Percentiles rank a stretch among this genome's conserved stretches.
Conservation (phyloP, 2,888 invertebrate species). For the Scelioninae gen. 1 region DNA sequence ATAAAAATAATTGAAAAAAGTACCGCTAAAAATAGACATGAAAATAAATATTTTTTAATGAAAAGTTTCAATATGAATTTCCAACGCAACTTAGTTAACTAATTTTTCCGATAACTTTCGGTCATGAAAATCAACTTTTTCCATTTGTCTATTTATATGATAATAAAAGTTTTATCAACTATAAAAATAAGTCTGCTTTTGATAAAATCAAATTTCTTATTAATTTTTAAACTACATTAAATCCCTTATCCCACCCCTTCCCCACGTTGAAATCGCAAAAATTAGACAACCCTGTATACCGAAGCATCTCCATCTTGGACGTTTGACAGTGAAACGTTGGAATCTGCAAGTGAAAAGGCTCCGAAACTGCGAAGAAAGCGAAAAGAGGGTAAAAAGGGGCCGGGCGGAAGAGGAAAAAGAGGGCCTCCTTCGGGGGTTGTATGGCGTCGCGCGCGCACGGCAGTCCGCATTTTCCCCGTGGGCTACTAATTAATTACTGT, state of each 20-base stretch:
- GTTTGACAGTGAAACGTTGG: conserved; percentile 37
- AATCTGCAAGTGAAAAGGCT: conserved; percentile 45
- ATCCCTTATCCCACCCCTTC: background rate
- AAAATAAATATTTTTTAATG: too few species aligned
- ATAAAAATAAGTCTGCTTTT: background rate
- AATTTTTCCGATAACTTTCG: too few species aligned
- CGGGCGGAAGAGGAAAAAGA: conserved; percentile 54
- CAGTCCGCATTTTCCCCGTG: conserved; percentile 72
- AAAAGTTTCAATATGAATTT: too few species aligned
- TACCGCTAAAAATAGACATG: too few species aligned
- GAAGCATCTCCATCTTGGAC: conserved; percentile 17
- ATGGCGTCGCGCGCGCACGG: conserved; percentile 63
- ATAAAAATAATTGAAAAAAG: too few species aligned
- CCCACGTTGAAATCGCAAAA: background rate
- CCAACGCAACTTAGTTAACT: too few species aligned
- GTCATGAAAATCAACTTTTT: too few species aligned
- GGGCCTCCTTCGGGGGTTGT: conserved; percentile 61
- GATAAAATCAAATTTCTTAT: background rate
- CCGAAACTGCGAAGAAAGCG: conserved; percentile 44
- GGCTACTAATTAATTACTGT: conserved; percentile 86
- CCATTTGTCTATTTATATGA: too few species aligned
- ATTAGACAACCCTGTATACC: background rate
- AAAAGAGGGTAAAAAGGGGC: conserved; percentile 32
- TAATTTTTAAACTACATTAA: background rate
- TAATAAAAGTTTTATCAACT: background rate